Conservation (phyloP, 2,113 vertebrate species). For the Hipposideros armiger region DNA sequence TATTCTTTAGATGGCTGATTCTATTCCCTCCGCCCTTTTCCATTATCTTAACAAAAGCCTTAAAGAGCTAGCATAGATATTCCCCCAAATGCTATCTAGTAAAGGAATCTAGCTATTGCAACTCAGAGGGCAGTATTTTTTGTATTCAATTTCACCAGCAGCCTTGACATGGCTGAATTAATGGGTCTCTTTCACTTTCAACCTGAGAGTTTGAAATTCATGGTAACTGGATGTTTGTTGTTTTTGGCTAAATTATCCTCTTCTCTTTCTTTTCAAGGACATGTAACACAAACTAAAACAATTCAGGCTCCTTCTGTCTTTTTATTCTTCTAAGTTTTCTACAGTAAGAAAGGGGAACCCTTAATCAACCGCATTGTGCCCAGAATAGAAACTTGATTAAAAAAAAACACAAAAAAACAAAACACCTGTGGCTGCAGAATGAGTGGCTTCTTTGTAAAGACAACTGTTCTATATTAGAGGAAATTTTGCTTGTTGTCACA, state of each 20-base stretch:
- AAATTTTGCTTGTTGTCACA: constrained; percentile 42
- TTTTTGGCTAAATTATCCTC: constrained; percentile 68
- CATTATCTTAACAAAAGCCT: constrained; percentile 12
- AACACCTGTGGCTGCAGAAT: background rate
- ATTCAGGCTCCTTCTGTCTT: background rate
- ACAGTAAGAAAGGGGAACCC: background rate
- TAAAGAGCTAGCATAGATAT: background rate
- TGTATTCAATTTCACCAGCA: constrained; percentile 1
- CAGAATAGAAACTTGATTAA: constrained; percentile 43
- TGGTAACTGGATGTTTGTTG: constrained; percentile 68
- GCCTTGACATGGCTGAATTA: constrained; percentile 56
- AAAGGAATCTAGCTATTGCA: background rate
- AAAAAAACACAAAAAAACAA: constrained; percentile 27
- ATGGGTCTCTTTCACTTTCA: background rate
- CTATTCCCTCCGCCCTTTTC: background rate
- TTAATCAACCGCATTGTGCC: background rate
- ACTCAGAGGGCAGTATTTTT: background rate
- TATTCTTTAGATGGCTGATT: background rate
- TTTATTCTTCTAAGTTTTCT: constrained; percentile 40
- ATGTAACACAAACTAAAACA: constrained; percentile 53
- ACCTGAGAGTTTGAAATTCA: constrained; percentile 57
- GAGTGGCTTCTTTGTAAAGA: background rate
- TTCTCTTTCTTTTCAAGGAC: constrained; percentile 68
- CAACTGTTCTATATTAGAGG: background rate
- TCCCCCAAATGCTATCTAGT: background rate